Percentiles rank a stretch among this genome's conserved stretches.
These are phyloP conservation scores for Acinonyx jubatus DNA, from an alignment of 2,113 vertebrate genomes.

Conservation along the genomic window DNA sequence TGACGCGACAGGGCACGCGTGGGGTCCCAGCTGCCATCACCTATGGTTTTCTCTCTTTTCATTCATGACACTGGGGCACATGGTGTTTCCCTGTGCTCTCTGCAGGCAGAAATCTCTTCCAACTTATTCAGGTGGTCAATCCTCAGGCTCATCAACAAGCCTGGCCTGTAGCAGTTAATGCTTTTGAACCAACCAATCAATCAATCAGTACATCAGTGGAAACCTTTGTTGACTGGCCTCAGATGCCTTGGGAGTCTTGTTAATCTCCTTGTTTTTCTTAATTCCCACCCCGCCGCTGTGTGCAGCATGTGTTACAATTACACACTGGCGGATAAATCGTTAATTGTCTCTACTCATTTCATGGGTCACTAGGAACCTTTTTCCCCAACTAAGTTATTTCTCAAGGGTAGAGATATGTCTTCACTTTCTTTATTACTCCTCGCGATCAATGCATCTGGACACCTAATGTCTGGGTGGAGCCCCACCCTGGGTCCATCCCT, in stretches of 20 bases:
- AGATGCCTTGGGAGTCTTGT: fast-evolving
- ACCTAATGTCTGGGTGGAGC: fast-evolving
- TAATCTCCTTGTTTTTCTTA: fast-evolving
- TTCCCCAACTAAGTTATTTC: not conserved
- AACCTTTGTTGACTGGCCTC: not conserved
- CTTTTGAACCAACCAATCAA: not conserved
- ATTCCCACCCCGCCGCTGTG: fast-evolving
- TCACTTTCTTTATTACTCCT: not conserved
- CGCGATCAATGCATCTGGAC: not conserved
- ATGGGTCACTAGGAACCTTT: not conserved
- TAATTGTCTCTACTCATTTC: not conserved
- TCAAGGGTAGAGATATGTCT: not conserved
- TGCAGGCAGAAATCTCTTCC: fast-evolving
- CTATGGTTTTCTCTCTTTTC: too few relatives aligned
- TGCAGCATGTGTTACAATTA: fast-evolving
- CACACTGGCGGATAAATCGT: fast-evolving
- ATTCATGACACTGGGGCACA: fast-evolving
- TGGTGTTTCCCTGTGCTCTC: not conserved
- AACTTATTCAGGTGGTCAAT: fast-evolving
- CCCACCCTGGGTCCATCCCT: fast-evolving
- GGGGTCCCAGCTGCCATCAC: fast-evolving
- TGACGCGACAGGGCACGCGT: not conserved
- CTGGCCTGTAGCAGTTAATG: fast-evolving
- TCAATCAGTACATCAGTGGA: fast-evolving
- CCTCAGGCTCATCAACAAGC: not conserved